phyloP scores from a whole-genome alignment of 2,888 invertebrate genomes.

The Eugnorisma glareosa region DNA sequence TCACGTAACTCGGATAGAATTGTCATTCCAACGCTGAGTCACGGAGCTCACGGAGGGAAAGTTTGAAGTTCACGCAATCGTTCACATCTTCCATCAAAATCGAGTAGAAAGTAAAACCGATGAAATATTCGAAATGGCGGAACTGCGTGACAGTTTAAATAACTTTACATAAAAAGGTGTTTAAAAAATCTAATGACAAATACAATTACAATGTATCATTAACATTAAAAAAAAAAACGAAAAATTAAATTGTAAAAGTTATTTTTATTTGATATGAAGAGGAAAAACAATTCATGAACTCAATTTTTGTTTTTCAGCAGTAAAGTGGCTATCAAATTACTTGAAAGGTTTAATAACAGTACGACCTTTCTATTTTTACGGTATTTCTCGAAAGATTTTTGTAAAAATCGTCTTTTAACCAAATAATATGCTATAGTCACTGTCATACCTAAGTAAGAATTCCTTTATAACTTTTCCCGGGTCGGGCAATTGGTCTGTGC shows the following conservation, averaged over 20 bases:
- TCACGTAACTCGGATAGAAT: slow-evolving; percentile 42
- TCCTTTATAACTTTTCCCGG: too few species aligned
- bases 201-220: not conserved
- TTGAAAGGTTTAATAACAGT: not conserved
- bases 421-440: not conserved
- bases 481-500: too few species aligned
- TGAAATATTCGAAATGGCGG: slow-evolving; percentile 19
- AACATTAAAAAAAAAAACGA: too few species aligned
- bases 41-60: slow-evolving; percentile 52
- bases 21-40: slow-evolving; percentile 38
- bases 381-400: not conserved
- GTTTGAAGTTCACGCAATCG: slow-evolving; percentile 46
- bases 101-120: slow-evolving; percentile 45
- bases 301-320: not conserved
- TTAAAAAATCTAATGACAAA: not conserved
- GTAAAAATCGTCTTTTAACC: too few species aligned
- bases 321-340: not conserved
- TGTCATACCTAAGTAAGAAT: too few species aligned
- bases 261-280: not conserved
- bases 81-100: slow-evolving; percentile 35
- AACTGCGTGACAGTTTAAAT: slow-evolving; percentile 14
- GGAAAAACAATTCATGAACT: not conserved
- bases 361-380: not conserved
- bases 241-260: too few species aligned
- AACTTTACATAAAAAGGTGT: slow-evolving; percentile 14